Evolutionary conservation across 2,113 vertebrate genomes (phyloP).

Genomic region (Xyliphius kryptos): DNA sequence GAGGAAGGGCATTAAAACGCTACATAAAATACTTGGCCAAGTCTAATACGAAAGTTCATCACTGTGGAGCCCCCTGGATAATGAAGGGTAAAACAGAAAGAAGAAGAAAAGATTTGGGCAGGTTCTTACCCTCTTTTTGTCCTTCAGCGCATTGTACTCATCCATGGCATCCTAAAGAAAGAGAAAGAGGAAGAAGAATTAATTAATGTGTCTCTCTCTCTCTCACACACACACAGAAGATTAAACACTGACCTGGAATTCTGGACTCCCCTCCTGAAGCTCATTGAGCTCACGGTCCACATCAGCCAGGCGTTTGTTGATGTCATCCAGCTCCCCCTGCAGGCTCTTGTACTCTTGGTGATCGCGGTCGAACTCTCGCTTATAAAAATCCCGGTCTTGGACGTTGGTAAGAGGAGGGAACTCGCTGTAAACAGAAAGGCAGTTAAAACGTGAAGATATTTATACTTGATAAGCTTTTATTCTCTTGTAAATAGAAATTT

Average conservation of each 20-base stretch:
- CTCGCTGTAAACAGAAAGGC: slow-evolving; percentile 53
- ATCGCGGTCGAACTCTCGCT: slow-evolving; percentile 68
- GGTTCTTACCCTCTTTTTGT: slow-evolving; percentile 64
- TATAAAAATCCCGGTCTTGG: slow-evolving; percentile 62
- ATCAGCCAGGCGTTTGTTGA: slow-evolving; percentile 65
- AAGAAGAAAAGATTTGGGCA: no score
- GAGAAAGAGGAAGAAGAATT: slow-evolving; percentile 23
- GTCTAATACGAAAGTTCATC: no score
- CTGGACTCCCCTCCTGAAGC: slow-evolving; percentile 66
- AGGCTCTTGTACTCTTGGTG: slow-evolving; percentile 72
- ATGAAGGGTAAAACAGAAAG: no score
- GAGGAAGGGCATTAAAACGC: no score
- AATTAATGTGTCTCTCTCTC: slow-evolving; percentile 3
- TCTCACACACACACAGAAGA: no score
- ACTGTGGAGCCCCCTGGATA: no score
- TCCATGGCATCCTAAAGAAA: slow-evolving; percentile 62
- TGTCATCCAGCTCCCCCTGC: slow-evolving; percentile 70
- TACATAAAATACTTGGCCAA: no score
- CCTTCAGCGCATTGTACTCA: slow-evolving; percentile 68
- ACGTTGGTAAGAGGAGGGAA: slow-evolving; percentile 62
- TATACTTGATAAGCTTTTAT: no score
- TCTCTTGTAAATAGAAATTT: no score
- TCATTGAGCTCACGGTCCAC: slow-evolving; percentile 70
- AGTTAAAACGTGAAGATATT: neutral
- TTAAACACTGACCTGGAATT: slow-evolving; percentile 65